Evolutionary conservation across 2,797 vertebrate genomes (phyloP), one percentile per base, ranked within the genome.

Genomic region (Aldrovandia affinis): DNA sequence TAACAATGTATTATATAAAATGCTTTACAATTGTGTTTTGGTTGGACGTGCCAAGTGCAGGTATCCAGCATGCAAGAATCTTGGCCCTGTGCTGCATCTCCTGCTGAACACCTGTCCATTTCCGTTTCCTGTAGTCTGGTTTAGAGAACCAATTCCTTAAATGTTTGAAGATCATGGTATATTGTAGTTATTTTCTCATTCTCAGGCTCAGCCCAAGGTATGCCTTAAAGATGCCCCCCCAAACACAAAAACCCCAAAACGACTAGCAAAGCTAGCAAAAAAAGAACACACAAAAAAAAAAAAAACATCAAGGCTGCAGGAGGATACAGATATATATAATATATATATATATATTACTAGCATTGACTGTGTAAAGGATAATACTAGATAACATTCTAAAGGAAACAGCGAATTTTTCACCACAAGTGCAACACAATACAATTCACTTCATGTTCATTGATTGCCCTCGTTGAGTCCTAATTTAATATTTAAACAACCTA

Each of bases 231-330:
- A 30, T 22, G 20, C 4, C 36, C 57, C 25, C 57, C 22, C 4
- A 20, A 18, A 25, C 57, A 25, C 2, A 0, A 42, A 25, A 42
- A 25, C 36, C 14, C 57, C 22, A 22, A 2, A 39, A 81, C 25
- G n/a, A 33, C 39, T n/a, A n/a, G n/a, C n/a, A n/a, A n/a, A n/a
- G n/a, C n/a, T n/a, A n/a, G n/a, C n/a, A n/a, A n/a, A n/a, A n/a
- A n/a, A n/a, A n/a, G n/a, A n/a, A n/a, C n/a, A n/a, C n/a, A n/a
- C n/a, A n/a, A n/a, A n/a, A n/a, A n/a, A n/a, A n/a, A n/a, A n/a
- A n/a, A n/a, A n/a, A n/a, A 55, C 20, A 33, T 33, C 68, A 80
- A 87, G 77, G 44, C 86, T 78, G 78, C 77, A 68, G 70, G 50
- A 28, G 18, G 22, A 7, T 14, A 50, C 20, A 63, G 3, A 33